Base-by-base conservation (phyloP, 2,888 invertebrate genomes). In the Balanococcus diminutus region DNA sequence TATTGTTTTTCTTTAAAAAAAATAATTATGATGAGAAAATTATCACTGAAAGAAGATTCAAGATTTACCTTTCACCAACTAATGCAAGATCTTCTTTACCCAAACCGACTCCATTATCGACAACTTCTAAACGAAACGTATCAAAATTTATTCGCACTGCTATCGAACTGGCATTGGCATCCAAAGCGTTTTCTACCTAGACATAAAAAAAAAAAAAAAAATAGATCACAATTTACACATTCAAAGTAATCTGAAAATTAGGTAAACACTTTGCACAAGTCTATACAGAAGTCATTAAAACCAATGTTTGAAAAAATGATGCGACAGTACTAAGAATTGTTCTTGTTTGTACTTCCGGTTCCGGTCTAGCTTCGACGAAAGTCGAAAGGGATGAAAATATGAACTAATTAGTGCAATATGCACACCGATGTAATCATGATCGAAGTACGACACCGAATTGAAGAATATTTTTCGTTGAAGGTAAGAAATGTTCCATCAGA, bases 161-260 rank as follows among this genome's bases (percentile, higher is more conserved):
- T 3, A 85, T 46, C 11, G 19, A 79, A 14, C 46, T 85, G 6
- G 85, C 75, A 46, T 85, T 28, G 6, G 85, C 85, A 16, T 85
- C 85, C 28, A 85, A 75, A 1, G 85, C 85, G 14, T 85, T 85
- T 46, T 85, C 85, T 4, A 85, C 51, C 85, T 85, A 8, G 8
- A 28, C 67, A 67, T 46, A n/a, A 46, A 46, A n/a, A n/a, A n/a
- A n/a, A n/a, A n/a, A n/a, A n/a, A n/a, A n/a, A n/a, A n/a, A 42
- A 42, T 42, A 9, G 14, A 14, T 11, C 2, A 11, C 46, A n/a
- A 46, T 5, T n/a, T 16, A 46, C 8, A 36, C 36, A 8, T 36
- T 36, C 8, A 5, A 36, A 8, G 11, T 9, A 9, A 5, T 39
- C 4, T 42, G 1, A 2, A 2, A 46, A n/a, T n/a, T n/a, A n/a